Base-by-base conservation (phyloP, 1,140 invertebrate genomes). In the Leptinotarsa lineolata region DNA sequence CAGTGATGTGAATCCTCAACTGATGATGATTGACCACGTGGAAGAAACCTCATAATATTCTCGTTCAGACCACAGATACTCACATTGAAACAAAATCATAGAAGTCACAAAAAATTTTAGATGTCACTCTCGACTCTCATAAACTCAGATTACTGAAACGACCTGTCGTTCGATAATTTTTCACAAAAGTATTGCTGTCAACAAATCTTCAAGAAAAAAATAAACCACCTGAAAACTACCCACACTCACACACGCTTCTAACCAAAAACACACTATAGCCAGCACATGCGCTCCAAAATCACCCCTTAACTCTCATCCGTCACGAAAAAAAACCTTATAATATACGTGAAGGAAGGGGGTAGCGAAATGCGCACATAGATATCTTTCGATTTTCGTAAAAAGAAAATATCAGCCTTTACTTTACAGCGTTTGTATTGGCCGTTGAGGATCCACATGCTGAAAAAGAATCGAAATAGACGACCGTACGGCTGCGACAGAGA, bases 361-460 rank as follows among this genome's bases (percentile, higher is more conserved):
- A 60, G 73, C 48, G 73, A 76, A 75, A 69, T 75, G 76, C 76
- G 79, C 78, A 76, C 69, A 78, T 78, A 80, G 78, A 80, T 74
- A 79, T 79, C 79, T 78, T 82, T 83, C 81, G 81, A 84, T 83
- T 83, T 83, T 82, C 74, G 77, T 81, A 81, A 83, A 83, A 83
- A 83, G 80, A 80, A 83, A 82, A 83, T 81, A 81, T 78, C 78
- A 80, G 79, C 75, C 78, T 79, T 82, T 80, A 79, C 78, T 78
- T 78, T 78, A 78, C 73, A 79, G 79, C 76, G 72, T 75, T 78
- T 76, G 69, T 77, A 82, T 82, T 82, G 81, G 81, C 79, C 79
- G 60, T 24, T 21, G 75, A 66, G 68, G 73, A 74, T 76, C 77
- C 74, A 77, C 75, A 72, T 74, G 74, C 68, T 72, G 76, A 70